A percentile compares a stretch with the other conserved stretches of the same genome.
These are phyloP conservation scores for Macrochelys suwanniensis DNA, from an alignment of 2,797 vertebrate species.

Conservation along the genomic window DNA sequence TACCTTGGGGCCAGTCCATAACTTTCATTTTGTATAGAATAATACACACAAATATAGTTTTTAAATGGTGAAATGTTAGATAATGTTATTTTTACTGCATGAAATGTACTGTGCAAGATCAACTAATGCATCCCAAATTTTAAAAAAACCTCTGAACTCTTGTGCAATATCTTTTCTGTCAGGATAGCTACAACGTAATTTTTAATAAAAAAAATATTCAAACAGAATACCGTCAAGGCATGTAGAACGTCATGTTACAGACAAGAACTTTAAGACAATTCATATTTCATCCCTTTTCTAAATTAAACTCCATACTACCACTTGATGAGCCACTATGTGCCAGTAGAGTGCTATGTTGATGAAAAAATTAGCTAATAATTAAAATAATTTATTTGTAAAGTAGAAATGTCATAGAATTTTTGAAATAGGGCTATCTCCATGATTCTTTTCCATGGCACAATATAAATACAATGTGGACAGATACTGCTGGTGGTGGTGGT, in stretches of 20 bases:
- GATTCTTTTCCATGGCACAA: neutral
- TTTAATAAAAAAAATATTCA: neutral
- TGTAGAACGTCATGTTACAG: neutral
- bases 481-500: neutral
- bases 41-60: neutral
- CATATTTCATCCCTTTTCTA: neutral
- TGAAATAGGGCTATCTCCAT: neutral
- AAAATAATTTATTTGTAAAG: neutral
- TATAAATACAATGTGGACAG: neutral
- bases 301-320: neutral
- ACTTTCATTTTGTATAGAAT: neutral
- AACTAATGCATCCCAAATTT: neutral
- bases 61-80: neutral
- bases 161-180: neutral
- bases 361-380: neutral
- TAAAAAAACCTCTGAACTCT: neutral
- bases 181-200: neutral
- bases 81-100: neutral
- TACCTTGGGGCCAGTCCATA: no score
- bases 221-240: neutral
- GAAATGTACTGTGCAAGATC: neutral
- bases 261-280: neutral
- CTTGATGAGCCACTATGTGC: neutral
- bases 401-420: no score
- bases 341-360: neutral